These are phyloP conservation scores for Tylochromis polylepis DNA, from an alignment of 2,113 vertebrate species.

Conservation along the genomic window DNA sequence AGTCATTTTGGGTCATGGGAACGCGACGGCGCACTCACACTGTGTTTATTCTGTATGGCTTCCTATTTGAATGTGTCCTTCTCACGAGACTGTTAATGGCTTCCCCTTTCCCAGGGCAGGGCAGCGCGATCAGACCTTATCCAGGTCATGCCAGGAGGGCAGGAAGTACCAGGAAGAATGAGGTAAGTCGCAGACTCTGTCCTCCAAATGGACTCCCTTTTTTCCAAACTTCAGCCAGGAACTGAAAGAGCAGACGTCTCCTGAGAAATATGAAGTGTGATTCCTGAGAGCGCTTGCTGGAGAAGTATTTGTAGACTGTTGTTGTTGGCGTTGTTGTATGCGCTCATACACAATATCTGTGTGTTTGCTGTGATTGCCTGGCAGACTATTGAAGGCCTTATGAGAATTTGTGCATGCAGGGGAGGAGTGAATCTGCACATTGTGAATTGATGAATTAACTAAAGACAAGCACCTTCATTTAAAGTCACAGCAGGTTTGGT, in stretches of 20 bases:
- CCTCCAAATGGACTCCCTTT: conserved; percentile 6
- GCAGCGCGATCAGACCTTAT: conserved; percentile 54
- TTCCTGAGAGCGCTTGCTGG: background rate
- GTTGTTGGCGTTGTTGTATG: background rate
- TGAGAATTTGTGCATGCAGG: background rate
- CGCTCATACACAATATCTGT: background rate
- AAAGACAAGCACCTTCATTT: background rate
- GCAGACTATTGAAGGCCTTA: background rate
- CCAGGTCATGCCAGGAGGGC: conserved; percentile 56
- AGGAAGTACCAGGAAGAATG: conserved; percentile 42
- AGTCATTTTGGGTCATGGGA: conserved; percentile 69
- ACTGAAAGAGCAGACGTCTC: conserved; percentile 1
- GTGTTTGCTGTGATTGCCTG: background rate
- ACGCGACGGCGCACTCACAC: conserved; percentile 40
- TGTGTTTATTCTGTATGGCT: conserved; percentile 70
- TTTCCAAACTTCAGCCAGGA: conserved; percentile 9
- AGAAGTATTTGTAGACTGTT: background rate
- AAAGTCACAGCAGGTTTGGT: background rate
- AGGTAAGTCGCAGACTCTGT: conserved; percentile 1
- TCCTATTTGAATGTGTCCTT: conserved; percentile 71
- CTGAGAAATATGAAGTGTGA: conserved; percentile 2
- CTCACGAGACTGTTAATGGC: conserved; percentile 74
- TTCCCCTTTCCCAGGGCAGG: conserved; percentile 73
- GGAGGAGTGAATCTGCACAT: background rate
- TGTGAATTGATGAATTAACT: background rate